A percentile compares a stretch with the other conserved stretches of the same genome.
Evolutionary conservation across 2,888 invertebrate genomes (phyloP).

Genomic region (Hyposoter didymator): DNA sequence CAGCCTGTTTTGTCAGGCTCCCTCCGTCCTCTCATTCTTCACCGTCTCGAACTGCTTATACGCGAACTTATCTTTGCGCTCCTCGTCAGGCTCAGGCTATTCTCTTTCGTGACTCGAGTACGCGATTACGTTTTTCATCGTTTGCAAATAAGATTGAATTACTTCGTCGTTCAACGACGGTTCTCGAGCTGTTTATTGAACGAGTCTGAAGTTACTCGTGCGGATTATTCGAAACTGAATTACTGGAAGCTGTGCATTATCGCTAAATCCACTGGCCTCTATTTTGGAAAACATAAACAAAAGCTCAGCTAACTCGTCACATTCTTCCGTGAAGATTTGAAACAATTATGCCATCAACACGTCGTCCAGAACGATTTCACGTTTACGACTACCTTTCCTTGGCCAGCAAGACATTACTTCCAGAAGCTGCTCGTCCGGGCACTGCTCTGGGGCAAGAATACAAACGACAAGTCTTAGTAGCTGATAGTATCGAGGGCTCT

Average conservation of each 20-base stretch:
- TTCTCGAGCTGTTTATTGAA: not conserved
- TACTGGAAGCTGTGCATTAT: not conserved
- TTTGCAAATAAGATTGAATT: constrained; percentile 16
- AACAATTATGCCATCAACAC: not conserved
- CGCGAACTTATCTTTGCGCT: constrained; percentile 60
- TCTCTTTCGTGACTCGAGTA: constrained; percentile 45
- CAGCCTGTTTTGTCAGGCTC: constrained; percentile 77
- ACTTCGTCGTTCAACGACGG: not conserved
- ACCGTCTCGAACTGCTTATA: constrained; percentile 59
- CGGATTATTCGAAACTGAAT: not conserved
- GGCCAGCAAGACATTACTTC: not conserved
- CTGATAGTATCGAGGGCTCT: constrained; percentile 13
- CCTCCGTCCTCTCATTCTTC: constrained; percentile 59
- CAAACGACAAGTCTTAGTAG: not conserved
- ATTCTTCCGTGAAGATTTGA: not conserved
- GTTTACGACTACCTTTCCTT: not conserved
- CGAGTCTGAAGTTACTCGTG: not conserved
- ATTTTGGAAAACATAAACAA: not conserved
- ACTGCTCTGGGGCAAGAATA: not conserved
- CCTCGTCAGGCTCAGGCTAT: constrained; percentile 51
- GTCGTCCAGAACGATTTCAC: not conserved
- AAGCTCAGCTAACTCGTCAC: not conserved
- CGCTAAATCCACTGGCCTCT: too few species aligned
- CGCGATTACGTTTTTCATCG: constrained; percentile 25
- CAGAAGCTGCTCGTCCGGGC: not conserved